These are phyloP conservation scores for Leptoclinus maculatus DNA, from an alignment of 2,797 vertebrate genomes.

Conservation along the genomic window DNA sequence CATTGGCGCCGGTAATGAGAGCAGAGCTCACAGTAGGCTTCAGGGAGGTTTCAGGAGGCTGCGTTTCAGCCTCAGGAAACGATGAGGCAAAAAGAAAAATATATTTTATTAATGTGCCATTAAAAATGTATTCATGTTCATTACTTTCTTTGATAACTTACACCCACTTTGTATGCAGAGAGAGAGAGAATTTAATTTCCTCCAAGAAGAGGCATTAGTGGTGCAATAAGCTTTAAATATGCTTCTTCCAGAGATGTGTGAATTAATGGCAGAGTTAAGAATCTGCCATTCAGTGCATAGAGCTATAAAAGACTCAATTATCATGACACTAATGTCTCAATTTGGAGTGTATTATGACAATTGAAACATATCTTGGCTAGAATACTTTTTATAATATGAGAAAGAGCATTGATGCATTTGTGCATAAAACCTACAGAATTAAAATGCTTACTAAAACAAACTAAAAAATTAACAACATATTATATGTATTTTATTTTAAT, in stretches of 20 bases:
- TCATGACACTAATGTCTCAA: neutral
- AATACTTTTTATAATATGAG: neutral
- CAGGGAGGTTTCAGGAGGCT: slow-evolving; percentile 45
- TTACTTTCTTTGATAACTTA: slow-evolving; percentile 74
- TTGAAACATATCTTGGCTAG: neutral
- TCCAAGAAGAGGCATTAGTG: slow-evolving; percentile 48
- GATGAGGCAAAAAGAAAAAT: slow-evolving; percentile 48
- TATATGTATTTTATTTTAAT: no score
- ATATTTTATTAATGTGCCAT: slow-evolving; percentile 80
- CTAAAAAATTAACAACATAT: no score
- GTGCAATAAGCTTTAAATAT: slow-evolving; percentile 43
- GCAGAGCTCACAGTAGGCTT: slow-evolving; percentile 35
- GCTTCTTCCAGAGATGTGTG: slow-evolving; percentile 39
- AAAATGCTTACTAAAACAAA: no score
- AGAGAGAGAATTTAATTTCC: slow-evolving; percentile 59
- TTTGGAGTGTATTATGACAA: neutral
- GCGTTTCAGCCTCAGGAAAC: slow-evolving; percentile 66
- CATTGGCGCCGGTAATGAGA: slow-evolving; percentile 55
- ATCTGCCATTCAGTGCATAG: slow-evolving; percentile 28
- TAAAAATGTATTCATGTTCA: slow-evolving; percentile 79
- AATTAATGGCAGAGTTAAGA: slow-evolving; percentile 25
- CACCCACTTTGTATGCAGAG: slow-evolving; percentile 66
- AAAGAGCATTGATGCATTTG: neutral
- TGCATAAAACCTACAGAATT: neutral
- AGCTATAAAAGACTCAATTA: slow-evolving; percentile 22